These are phyloP conservation scores for Agrochola macilenta DNA, from an alignment of 2,888 invertebrate species.

Conservation along the genomic window DNA sequence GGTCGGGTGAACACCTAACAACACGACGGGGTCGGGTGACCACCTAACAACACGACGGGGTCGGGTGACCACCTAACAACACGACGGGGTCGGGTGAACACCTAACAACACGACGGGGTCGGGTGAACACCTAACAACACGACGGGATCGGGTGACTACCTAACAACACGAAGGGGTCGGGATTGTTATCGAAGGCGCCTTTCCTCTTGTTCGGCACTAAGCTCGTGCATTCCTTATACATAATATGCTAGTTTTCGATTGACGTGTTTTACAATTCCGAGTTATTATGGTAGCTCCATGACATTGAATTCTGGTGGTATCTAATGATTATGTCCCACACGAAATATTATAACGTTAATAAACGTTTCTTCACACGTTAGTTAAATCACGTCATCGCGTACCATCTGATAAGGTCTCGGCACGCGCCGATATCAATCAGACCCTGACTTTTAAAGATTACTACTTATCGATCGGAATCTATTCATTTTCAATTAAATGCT, in stretches of 20 bases:
- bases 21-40: no score
- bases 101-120: background rate
- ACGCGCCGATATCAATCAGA: conserved; percentile 3
- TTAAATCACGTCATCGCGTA: background rate
- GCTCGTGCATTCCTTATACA: background rate
- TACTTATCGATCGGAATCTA: conserved; percentile 17
- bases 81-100: no score
- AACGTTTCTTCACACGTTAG: background rate
- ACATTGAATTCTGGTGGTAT: background rate
- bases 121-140: background rate
- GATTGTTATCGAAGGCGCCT: background rate
- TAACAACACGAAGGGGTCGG: background rate
- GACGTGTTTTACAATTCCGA: background rate
- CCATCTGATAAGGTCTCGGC: conserved; percentile 12
- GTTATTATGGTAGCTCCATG: background rate
- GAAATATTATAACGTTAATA: background rate
- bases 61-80: no score
- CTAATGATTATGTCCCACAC: background rate
- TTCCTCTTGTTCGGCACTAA: no score
- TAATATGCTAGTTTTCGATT: background rate
- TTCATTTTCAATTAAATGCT: conserved; percentile 29
- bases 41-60: background rate
- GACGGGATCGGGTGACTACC: no score
- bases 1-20: no score
- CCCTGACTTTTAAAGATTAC: conserved; percentile 15